These are phyloP conservation scores for Paracentrotus lividus DNA, from an alignment of 53 echinoderm and acorn worm genomes.

Conservation along the genomic window DNA sequence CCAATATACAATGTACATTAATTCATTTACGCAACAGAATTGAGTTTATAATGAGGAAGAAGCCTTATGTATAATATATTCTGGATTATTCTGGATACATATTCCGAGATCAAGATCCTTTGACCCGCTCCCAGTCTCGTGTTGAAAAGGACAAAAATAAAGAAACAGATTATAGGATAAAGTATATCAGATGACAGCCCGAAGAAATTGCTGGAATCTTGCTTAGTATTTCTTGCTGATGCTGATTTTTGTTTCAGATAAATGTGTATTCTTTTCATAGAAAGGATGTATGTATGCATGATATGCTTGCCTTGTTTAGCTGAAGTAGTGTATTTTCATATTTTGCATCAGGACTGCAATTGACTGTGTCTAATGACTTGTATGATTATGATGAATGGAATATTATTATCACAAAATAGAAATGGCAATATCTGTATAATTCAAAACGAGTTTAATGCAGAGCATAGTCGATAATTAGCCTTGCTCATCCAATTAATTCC, in stretches of 20 bases:
- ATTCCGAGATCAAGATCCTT: not conserved
- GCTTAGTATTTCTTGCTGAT: not conserved
- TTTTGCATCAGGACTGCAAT: too few species aligned
- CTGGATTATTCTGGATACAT: not conserved
- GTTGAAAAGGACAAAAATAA: not conserved
- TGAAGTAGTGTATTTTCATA: too few species aligned
- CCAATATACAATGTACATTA: too few species aligned
- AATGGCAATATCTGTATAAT: too few species aligned
- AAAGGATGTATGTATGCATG: not conserved
- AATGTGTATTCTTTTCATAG: not conserved
- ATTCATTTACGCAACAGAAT: too few species aligned
- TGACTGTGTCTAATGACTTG: too few species aligned
- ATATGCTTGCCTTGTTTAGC: too few species aligned
- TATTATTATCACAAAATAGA: too few species aligned
- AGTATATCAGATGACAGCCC: slow-evolving; percentile 42
- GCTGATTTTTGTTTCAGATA: slow-evolving; percentile 23
- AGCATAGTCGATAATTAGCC: too few species aligned
- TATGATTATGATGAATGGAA: too few species aligned
- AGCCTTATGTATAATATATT: not conserved
- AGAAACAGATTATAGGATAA: slow-evolving; percentile 50
- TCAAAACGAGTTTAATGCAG: too few species aligned
- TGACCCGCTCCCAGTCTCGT: not conserved
- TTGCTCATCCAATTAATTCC: too few species aligned
- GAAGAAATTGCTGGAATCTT: not conserved
- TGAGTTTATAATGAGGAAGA: not conserved